phyloP scores from a whole-genome alignment of 2,888 invertebrate species.

The Idaea straminata region DNA sequence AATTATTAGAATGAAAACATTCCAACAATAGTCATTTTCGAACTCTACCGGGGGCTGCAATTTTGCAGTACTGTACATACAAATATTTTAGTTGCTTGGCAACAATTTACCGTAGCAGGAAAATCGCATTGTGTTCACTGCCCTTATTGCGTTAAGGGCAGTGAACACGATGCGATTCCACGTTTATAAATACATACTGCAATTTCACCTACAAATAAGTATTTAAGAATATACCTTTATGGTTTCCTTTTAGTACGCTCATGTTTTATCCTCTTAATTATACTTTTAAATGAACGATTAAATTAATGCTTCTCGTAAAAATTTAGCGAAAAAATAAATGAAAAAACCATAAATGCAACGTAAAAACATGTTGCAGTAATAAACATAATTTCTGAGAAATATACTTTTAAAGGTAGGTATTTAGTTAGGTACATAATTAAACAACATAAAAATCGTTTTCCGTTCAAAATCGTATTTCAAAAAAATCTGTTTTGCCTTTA shows the following conservation, averaged over 20 bases:
- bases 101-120: slow-evolving; percentile 1
- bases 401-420: too few relatives aligned
- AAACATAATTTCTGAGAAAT: too few relatives aligned
- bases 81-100: background rate
- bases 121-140: background rate
- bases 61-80: too few relatives aligned
- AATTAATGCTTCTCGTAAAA: slow-evolving; percentile 3
- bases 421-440: too few relatives aligned
- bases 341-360: too few relatives aligned
- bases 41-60: too few relatives aligned
- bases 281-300: slow-evolving; percentile 13
- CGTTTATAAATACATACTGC: background rate
- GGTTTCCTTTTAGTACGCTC: slow-evolving; percentile 5
- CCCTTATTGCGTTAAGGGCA: background rate
- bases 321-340: background rate
- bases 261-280: background rate
- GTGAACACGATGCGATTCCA: background rate
- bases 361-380: too few relatives aligned
- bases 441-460: too few relatives aligned
- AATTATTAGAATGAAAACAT: too few relatives aligned
- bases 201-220: background rate
- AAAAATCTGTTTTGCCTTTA: too few relatives aligned
- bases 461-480: too few relatives aligned
- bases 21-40: too few relatives aligned
- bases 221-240: slow-evolving; percentile 1